Conservation (phyloP, 1,140 invertebrate genomes). For the Habropoda laboriosa region DNA sequence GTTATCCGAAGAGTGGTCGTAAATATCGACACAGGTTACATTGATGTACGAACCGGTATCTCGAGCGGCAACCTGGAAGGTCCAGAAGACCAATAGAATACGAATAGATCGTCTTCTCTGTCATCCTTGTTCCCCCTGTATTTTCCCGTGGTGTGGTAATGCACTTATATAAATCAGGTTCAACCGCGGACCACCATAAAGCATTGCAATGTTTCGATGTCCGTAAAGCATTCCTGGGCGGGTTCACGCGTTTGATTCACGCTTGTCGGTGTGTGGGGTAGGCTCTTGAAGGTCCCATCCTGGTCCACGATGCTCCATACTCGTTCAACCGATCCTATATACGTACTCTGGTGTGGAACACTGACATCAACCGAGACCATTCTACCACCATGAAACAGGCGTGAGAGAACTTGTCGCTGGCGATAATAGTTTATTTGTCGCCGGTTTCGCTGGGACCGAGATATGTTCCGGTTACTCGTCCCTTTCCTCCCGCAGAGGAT, state of each 20-base stretch:
- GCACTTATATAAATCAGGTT: constrained; percentile 83
- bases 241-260: constrained; percentile 82
- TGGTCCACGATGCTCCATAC: constrained; percentile 47
- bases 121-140: constrained; percentile 10
- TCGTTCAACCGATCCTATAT: constrained; percentile 24
- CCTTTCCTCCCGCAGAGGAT: constrained; percentile 75
- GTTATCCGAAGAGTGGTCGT: not conserved
- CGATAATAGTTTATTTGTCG: constrained; percentile 83
- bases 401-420: constrained; percentile 81
- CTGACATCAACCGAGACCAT: constrained; percentile 44
- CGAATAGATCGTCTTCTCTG: constrained; percentile 45
- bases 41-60: constrained; percentile 33
- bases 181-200: constrained; percentile 82
- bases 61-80: constrained; percentile 41
- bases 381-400: constrained; percentile 67
- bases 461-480: constrained; percentile 81
- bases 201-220: constrained; percentile 83
- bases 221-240: constrained; percentile 81
- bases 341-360: constrained; percentile 49
- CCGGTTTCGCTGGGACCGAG: constrained; percentile 72
- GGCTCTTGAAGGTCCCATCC: constrained; percentile 69
- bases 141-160: constrained; percentile 75
- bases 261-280: constrained; percentile 73
- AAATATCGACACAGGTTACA: constrained; percentile 23
- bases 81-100: constrained; percentile 48